These are phyloP conservation scores for Papilio helenus DNA, from an alignment of 1,140 invertebrate genomes.

Conservation along the genomic window DNA sequence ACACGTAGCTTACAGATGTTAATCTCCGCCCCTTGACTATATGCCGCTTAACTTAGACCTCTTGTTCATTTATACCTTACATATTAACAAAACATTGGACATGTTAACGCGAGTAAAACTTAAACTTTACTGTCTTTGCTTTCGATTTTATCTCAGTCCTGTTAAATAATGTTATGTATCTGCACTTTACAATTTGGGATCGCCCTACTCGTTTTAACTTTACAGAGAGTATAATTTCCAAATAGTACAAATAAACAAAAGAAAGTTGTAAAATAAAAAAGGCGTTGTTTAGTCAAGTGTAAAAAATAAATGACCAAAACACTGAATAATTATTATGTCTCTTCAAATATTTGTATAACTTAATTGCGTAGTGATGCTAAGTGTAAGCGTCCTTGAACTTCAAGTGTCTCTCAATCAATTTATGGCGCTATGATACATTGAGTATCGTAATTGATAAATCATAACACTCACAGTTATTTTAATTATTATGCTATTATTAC, in stretches of 20 bases:
- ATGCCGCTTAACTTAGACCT: slow-evolving; percentile 47
- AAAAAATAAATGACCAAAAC: neutral
- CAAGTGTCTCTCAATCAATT: slow-evolving; percentile 14
- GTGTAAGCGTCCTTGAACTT: neutral
- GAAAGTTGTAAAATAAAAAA: no score
- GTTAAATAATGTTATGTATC: no score
- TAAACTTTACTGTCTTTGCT: no score
- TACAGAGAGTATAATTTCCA: no score
- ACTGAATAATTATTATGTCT: neutral
- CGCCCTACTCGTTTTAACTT: no score
- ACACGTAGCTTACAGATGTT: slow-evolving; percentile 65
- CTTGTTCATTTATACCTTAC: neutral
- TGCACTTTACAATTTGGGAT: no score
- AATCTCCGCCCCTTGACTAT: slow-evolving; percentile 61
- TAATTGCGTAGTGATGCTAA: neutral
- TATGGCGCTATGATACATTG: slow-evolving; percentile 2
- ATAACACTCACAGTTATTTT: neutral
- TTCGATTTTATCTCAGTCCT: no score
- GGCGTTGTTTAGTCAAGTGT: no score
- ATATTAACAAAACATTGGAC: no score
- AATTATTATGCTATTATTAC: neutral
- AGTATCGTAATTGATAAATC: neutral
- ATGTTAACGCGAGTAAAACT: no score
- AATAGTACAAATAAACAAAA: no score
- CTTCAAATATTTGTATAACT: neutral